phyloP scores from a whole-genome alignment of 2,113 vertebrate genomes.

The Psettodes erumei region DNA sequence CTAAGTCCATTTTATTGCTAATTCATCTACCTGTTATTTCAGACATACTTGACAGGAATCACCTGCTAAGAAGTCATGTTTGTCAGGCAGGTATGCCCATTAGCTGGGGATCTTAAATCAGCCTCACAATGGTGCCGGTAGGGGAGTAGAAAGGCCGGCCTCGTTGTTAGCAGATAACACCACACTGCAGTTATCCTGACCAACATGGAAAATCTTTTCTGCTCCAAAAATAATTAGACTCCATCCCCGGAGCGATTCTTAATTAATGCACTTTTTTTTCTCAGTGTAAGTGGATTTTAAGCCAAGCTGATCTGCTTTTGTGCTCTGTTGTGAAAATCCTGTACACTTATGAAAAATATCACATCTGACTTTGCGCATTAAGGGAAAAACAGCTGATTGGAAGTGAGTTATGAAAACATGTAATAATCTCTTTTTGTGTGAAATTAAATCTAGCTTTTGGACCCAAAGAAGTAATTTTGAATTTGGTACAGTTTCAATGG shows the following conservation, averaged over 20 bases:
- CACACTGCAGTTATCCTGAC: constrained; percentile 76
- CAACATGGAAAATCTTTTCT: constrained; percentile 78
- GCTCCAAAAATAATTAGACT: constrained; percentile 80
- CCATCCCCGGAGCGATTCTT: constrained; percentile 74
- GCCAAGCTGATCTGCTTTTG: constrained; percentile 74
- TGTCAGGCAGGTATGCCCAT: constrained; percentile 95
- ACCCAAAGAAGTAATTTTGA: constrained; percentile 27
- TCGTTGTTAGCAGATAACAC: constrained; percentile 84
- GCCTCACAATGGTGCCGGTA: constrained; percentile 86
- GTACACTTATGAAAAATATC: constrained; percentile 59
- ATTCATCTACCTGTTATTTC: constrained; percentile 99
- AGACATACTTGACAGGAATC: constrained; percentile 94
- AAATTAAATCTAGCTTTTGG: constrained; percentile 49
- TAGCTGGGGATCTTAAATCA: constrained; percentile 92
- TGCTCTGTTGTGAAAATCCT: constrained; percentile 70
- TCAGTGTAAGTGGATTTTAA: constrained; percentile 67
- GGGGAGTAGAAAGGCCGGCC: constrained; percentile 80
- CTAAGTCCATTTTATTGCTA: constrained; percentile 99
- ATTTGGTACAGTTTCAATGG: constrained; percentile 41
- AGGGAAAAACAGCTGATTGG: constrained; percentile 55
- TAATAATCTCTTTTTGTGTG: constrained; percentile 54
- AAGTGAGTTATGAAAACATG: constrained; percentile 59
- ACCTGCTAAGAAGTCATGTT: constrained; percentile 98
- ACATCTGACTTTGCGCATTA: constrained; percentile 55
- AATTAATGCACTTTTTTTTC: constrained; percentile 74